Conservation (phyloP, 2,113 vertebrate species). For the Corythaeola cristata region DNA sequence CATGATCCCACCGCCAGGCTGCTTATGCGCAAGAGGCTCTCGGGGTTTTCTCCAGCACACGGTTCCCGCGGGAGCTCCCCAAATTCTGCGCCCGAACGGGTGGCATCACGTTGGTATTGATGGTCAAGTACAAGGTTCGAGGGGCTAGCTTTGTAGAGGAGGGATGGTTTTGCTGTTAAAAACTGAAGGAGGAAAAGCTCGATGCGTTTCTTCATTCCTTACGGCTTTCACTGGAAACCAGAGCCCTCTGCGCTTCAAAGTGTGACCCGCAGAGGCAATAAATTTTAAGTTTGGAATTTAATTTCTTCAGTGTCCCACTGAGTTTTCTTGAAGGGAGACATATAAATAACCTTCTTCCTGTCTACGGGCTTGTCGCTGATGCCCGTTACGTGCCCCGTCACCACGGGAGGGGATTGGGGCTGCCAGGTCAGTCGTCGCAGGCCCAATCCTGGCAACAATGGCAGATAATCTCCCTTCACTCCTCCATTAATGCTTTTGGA, state of each 20-base stretch:
- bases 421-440: rapidly evolving
- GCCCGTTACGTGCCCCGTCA: rapidly evolving
- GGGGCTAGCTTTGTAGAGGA: neutral
- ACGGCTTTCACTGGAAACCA: rapidly evolving
- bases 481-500: neutral
- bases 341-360: rapidly evolving
- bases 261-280: neutral
- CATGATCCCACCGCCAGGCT: neutral
- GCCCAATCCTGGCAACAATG: neutral
- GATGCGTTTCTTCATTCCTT: rapidly evolving
- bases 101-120: rapidly evolving
- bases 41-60: rapidly evolving
- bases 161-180: neutral
- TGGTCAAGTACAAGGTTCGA: neutral
- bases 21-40: rapidly evolving
- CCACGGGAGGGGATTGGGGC: neutral
- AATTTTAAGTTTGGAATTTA: neutral
- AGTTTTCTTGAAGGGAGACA: neutral
- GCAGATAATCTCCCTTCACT: neutral
- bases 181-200: neutral
- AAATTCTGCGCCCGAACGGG: rapidly evolving
- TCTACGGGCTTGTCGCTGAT: neutral
- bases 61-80: neutral
- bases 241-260: neutral
- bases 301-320: neutral